Base-by-base conservation (phyloP, 2,797 vertebrate species). In the Cheirogaleus major region DNA sequence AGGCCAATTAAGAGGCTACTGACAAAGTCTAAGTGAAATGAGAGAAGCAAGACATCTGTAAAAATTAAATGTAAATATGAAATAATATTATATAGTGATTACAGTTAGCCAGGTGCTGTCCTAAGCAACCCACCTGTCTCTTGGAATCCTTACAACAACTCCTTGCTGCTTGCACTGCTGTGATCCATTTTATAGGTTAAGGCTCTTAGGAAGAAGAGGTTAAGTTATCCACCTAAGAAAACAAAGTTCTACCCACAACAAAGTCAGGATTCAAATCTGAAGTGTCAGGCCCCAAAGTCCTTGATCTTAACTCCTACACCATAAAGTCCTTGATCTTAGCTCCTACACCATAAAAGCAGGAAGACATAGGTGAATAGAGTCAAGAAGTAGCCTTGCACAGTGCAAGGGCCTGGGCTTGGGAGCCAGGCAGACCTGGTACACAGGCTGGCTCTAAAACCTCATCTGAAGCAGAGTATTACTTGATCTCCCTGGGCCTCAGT, bases 331-430 rank as follows among this genome's bases (percentile, higher is more conserved):
- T 55, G n/a, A 10, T 75, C 32, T n/a, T 81, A 32, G 41, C 20
- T 25, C 10, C 27, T 22, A 45, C 1, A 8, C 0, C 23, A 27
- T 4, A 2, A 8, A 67, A 22, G 45, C 7, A 55, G 50, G 48
- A 55, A 1, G 1, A 8, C 41, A 57, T 25, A 13, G n/a, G 12
- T 23, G 1, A 52, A 12, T 1, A 13, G 14, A 17, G 23, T 45
- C 27, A 73, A 50, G 23, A 25, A 25, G 11, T 15, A 27, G 5
- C 17, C 10, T 2, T 7, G 0, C 1, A 4, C 35, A 18, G 30
- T 35, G 30, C 15, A 13, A 9, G 23, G 35, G 5, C 10, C 10
- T 4, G 0, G n/a, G 13, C 13, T 14, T 55, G 27, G 15, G 43
- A 50, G 32, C 15, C 20, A 27, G 55, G 48, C 23, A 63, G 59